Evolutionary conservation across 2,888 invertebrate species (phyloP).

Genomic region (Creontiades dilutus): DNA sequence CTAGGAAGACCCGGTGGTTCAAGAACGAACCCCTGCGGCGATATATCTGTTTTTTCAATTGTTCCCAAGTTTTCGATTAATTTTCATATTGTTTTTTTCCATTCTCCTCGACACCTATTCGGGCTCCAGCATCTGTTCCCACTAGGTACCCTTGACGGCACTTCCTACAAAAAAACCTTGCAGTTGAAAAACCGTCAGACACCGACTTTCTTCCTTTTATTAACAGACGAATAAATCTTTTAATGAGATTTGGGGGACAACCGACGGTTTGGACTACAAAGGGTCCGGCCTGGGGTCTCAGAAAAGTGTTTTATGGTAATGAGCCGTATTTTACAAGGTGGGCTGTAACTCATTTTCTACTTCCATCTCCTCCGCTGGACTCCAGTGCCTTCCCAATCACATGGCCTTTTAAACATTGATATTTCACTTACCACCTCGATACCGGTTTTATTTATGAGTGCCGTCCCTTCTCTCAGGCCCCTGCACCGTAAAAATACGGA

Average conservation of each 20-base stretch:
- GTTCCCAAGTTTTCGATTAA: slow-evolving; percentile 44
- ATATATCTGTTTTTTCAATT: slow-evolving; percentile 33
- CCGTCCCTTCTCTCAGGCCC: slow-evolving; percentile 5
- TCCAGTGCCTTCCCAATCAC: slow-evolving; percentile 20
- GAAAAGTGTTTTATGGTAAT: slow-evolving; percentile 71
- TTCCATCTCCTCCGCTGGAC: slow-evolving; percentile 18
- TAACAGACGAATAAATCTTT: slow-evolving; percentile 68
- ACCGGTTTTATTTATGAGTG: slow-evolving; percentile 52
- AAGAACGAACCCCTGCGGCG: slow-evolving; percentile 14
- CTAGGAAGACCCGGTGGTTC: neutral
- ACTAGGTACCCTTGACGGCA: neutral
- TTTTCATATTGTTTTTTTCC: slow-evolving; percentile 34
- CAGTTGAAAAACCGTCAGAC: slow-evolving; percentile 51
- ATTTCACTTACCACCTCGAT: slow-evolving; percentile 64
- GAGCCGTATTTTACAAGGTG: slow-evolving; percentile 69
- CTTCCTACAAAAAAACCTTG: neutral
- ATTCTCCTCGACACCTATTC: neutral
- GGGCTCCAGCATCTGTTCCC: slow-evolving; percentile 7
- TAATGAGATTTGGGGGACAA: slow-evolving; percentile 69
- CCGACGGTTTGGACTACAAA: slow-evolving; percentile 65
- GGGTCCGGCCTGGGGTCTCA: slow-evolving; percentile 56
- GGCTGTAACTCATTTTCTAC: slow-evolving; percentile 68
- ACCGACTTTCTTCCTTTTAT: slow-evolving; percentile 42
- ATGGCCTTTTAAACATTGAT: slow-evolving; percentile 60
- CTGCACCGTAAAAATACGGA: neutral